Conservation (phyloP, 1,140 invertebrate species). For the Drosophila erecta region DNA sequence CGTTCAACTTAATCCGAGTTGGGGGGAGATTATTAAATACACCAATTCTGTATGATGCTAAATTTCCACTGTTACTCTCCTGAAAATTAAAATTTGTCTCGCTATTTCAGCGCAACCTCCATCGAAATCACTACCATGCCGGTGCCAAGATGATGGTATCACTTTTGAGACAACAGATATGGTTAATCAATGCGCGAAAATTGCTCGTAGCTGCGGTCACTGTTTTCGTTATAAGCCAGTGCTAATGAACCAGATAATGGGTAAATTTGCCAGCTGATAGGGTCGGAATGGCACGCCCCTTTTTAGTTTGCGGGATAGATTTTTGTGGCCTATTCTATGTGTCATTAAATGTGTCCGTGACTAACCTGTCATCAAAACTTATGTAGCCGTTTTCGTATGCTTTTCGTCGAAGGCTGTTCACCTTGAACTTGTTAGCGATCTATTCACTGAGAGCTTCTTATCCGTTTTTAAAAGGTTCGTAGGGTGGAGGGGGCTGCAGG, state of each 20-base stretch:
- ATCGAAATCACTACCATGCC: not conserved
- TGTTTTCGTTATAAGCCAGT: not conserved
- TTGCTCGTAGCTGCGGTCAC: not conserved
- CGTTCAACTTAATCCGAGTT: not conserved
- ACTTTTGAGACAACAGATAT: constrained; percentile 3
- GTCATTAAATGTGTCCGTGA: too few species aligned
- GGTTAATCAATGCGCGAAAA: not conserved
- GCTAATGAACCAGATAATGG: not conserved
- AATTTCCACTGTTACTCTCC: constrained; percentile 5
- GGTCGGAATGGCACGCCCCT: not conserved
- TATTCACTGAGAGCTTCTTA: not conserved
- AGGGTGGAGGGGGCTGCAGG: not conserved
- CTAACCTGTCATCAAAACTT: too few species aligned
- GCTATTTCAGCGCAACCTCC: not conserved
- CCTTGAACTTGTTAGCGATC: not conserved
- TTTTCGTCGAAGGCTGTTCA: constrained; percentile 8
- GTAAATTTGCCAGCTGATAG: not conserved
- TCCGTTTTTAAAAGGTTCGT: not conserved
- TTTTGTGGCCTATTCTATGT: too few species aligned
- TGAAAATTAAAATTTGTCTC: not conserved
- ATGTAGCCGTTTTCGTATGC: too few species aligned
- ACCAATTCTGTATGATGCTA: not conserved
- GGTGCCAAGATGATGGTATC: constrained; percentile 2
- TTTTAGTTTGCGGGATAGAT: not conserved
- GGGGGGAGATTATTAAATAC: not conserved